Conservation (phyloP, 2,113 vertebrate species). For the Dicrurus megarhynchus region DNA sequence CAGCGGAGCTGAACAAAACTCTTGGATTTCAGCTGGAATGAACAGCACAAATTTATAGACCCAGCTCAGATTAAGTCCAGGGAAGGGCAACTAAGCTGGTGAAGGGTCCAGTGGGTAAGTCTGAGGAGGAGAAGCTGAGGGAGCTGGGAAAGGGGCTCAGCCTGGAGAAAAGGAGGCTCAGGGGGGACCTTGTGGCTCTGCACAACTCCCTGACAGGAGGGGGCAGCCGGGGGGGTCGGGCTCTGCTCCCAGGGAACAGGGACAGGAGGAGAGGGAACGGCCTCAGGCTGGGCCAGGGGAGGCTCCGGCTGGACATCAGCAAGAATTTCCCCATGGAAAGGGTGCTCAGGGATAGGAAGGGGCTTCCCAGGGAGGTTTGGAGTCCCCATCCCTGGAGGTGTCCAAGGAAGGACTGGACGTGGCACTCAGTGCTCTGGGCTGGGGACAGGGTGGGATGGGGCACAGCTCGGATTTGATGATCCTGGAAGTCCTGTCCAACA, state of each 20-base stretch:
- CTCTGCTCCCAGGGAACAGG: neutral
- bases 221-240: neutral
- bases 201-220: neutral
- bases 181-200: neutral
- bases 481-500: neutral
- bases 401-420: rapidly evolving
- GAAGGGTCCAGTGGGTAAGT: neutral
- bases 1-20: neutral
- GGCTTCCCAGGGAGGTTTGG: neutral
- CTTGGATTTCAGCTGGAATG: neutral
- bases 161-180: neutral
- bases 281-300: neutral
- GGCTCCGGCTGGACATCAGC: rapidly evolving
- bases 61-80: neutral
- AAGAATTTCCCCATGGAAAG: neutral
- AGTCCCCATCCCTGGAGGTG: neutral
- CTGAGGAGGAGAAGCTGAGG: neutral
- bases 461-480: neutral
- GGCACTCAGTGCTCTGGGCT: neutral
- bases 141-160: neutral
- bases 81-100: neutral
- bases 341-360: rapidly evolving
- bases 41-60: neutral
- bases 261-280: rapidly evolving
- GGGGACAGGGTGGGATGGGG: rapidly evolving